Conservation (phyloP, 2,888 invertebrate species). For the Caenorhabditis sp. region DNA sequence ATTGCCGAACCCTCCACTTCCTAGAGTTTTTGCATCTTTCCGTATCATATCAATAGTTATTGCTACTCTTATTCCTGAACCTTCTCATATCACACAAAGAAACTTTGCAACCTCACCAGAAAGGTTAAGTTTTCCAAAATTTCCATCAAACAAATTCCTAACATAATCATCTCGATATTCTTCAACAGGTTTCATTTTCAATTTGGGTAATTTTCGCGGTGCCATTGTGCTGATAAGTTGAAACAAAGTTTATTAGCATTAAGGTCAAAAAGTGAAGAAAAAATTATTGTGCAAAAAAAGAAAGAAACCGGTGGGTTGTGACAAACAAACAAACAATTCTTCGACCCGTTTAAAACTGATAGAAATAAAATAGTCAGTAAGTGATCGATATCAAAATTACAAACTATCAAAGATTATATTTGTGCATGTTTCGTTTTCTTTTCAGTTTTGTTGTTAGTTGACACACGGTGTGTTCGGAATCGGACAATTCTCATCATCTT, state of each 20-base stretch:
- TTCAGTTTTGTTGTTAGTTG: conserved; percentile 8
- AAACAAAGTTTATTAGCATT: background rate
- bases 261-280: background rate
- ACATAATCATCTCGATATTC: background rate
- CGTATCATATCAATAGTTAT: background rate
- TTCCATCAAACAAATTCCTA: background rate
- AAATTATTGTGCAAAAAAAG: background rate
- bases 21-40: background rate
- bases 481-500: conserved; percentile 24
- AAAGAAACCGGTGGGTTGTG: background rate
- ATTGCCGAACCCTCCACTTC: background rate
- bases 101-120: background rate
- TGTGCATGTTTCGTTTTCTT: background rate
- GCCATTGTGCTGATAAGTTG: background rate
- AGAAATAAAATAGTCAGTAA: background rate
- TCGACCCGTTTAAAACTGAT: background rate
- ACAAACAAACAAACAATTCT: background rate
- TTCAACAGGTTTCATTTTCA: background rate
- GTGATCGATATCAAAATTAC: background rate
- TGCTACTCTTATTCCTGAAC: background rate
- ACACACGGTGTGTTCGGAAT: conserved; percentile 41
- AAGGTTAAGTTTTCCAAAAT: background rate
- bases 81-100: background rate
- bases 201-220: background rate
- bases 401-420: background rate